Base-by-base conservation (phyloP, 1,140 invertebrate genomes). In the Physella acuta region DNA sequence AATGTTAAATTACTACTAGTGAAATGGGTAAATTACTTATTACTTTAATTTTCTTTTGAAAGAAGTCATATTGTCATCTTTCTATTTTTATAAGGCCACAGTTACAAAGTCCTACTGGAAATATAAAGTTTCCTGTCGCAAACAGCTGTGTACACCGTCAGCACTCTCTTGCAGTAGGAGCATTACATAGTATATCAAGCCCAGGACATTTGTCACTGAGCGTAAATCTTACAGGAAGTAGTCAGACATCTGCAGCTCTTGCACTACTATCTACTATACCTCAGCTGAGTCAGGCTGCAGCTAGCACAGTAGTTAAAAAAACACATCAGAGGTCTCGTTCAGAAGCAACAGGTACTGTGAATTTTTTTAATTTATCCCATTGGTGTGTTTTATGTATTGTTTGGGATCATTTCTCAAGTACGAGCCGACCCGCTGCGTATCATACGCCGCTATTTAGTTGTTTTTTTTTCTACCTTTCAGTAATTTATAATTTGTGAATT, bases 311-410 rank as follows among this genome's bases (percentile, higher is more conserved):
- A 20, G 71, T 75, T 64, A 79, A 79, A 71, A 91, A 90, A 87
- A 90, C 88, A 58, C 93, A 95, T 85, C 90, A 94, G 82, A 89
- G 95, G 77, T 96, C 95, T 56, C 89, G 93, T 77, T 96, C 94
- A 51, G 95, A 97, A 86, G 94, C 94, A 39, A 94, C 93, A 75
- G 90, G 89, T 82, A 84, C 37, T 70, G 28, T n/a, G n/a, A n/a
- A n/a, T n/a, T n/a, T n/a, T n/a, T n/a, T n/a, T n/a, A n/a, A n/a
- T n/a, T 53, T 60, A 30, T 59, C 30, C 66, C 16, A 68, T 75
- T 52, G 24, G 17, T 55, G 26, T 20, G 1, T 49, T 4, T 14
- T 52, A 51, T 64, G 44, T 44, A 51, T 64, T 37, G 62, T 3
- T 64, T 49, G 8, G 24, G 20, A 16, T 14, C 52, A 24, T 20